Percentiles rank a stretch among this genome's conserved stretches.
Evolutionary conservation across 2,797 vertebrate genomes (phyloP).

Genomic region (Clamator glandarius): DNA sequence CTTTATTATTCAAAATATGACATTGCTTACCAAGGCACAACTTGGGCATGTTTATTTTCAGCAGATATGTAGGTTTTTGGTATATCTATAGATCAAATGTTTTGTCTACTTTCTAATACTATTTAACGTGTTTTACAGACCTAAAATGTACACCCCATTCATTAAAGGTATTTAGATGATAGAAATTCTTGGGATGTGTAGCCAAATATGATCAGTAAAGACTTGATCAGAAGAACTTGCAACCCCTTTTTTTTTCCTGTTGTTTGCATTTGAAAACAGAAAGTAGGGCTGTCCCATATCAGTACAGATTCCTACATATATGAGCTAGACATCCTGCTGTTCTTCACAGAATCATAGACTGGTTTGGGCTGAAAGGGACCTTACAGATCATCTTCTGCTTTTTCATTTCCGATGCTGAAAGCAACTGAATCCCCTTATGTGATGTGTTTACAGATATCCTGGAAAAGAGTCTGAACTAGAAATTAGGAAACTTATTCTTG

Average conservation of each 20-base stretch:
- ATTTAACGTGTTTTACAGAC: not conserved
- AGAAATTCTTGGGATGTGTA: not conserved
- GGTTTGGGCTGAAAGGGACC: too few relatives aligned
- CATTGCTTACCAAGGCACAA: not conserved
- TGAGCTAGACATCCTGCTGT: not conserved
- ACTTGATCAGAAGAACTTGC: not conserved
- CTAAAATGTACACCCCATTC: not conserved
- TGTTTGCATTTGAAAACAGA: not conserved
- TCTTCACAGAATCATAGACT: too few relatives aligned
- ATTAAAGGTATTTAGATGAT: not conserved
- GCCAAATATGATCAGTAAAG: not conserved
- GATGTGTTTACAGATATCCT: not conserved
- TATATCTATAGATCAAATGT: not conserved
- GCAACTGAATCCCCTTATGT: not conserved
- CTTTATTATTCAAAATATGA: not conserved
- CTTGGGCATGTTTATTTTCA: not conserved
- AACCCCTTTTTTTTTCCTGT: not conserved
- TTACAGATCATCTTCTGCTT: not conserved
- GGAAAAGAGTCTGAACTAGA: not conserved
- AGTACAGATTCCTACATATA: not conserved
- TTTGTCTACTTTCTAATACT: not conserved
- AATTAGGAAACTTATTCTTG: not conserved
- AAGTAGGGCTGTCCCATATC: not conserved
- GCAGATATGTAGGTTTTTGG: not conserved
- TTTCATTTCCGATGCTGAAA: not conserved